Conservation (phyloP, 2,888 invertebrate genomes). For the Ophonus ardosiacus region DNA sequence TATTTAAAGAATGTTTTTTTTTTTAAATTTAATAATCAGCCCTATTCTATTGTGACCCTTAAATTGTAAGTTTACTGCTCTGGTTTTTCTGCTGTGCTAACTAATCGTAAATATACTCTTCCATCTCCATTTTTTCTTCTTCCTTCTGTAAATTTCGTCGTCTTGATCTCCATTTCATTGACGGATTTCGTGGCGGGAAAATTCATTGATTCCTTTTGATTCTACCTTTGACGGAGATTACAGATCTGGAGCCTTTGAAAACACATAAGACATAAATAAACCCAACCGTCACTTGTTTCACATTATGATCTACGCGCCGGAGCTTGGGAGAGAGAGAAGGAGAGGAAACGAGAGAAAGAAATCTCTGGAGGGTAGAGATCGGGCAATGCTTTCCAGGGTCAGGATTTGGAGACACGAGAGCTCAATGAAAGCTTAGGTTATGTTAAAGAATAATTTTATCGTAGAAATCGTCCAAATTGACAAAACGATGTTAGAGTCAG, state of each 20-base stretch:
- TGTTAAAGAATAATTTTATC: too few species aligned
- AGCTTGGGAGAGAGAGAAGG: not conserved
- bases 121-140: not conserved
- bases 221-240: conserved; percentile 8
- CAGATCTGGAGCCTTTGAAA: conserved; percentile 12
- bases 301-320: conserved; percentile 39
- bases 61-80: too few species aligned
- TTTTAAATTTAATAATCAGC: too few species aligned
- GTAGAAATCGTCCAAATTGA: too few species aligned
- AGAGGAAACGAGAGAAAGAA: not conserved
- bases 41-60: too few species aligned
- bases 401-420: not conserved
- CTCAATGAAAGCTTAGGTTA: too few species aligned
- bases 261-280: conserved; percentile 34
- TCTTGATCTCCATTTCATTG: conserved; percentile 9
- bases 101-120: not conserved
- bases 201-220: conserved; percentile 24
- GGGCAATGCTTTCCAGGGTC: not conserved
- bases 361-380: not conserved
- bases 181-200: conserved; percentile 4
- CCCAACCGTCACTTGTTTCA: conserved; percentile 47
- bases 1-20: too few species aligned
- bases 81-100: not conserved
- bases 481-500: too few species aligned
- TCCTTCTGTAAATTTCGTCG: not conserved